Percentiles rank a stretch among this genome's conserved stretches.
These are phyloP conservation scores for Macrobrachium rosenbergii DNA, from an alignment of 1,140 invertebrate species.

Conservation along the genomic window DNA sequence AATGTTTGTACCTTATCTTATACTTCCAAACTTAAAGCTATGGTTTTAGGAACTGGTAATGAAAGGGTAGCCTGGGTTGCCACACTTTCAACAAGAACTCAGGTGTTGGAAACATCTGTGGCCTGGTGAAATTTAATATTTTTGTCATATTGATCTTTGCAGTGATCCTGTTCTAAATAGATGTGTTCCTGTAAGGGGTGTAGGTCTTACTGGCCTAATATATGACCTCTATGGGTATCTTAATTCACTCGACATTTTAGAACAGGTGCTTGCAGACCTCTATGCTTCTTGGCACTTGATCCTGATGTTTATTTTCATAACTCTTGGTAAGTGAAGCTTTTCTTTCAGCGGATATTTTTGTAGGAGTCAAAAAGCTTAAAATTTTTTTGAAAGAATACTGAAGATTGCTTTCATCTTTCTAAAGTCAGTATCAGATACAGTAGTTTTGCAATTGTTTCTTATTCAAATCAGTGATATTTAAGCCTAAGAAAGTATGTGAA, in stretches of 20 bases:
- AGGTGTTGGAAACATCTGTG: background rate
- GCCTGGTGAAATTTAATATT: background rate
- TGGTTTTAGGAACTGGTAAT: too few relatives aligned
- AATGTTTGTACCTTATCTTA: too few relatives aligned
- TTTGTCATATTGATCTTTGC: background rate
- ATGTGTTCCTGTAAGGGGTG: constrained; percentile 46
- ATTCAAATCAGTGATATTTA: too few relatives aligned
- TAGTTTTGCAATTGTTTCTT: too few relatives aligned
- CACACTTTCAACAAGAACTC: too few relatives aligned
- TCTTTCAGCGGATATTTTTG: background rate
- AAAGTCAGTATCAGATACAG: background rate
- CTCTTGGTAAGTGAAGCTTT: constrained; percentile 32
- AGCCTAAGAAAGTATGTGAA: too few relatives aligned
- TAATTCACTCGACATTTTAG: constrained; percentile 49
- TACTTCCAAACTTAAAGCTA: too few relatives aligned
- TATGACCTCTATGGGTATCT: constrained; percentile 58
- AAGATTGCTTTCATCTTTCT: background rate
- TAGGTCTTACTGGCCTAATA: constrained; percentile 33
- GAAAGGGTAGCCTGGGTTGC: too few relatives aligned
- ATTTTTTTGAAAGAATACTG: background rate
- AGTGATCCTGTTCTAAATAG: constrained; percentile 51
- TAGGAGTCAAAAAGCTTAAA: background rate
- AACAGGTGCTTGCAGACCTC: constrained; percentile 55
- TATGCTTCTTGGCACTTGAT: constrained; percentile 55
- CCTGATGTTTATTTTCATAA: constrained; percentile 55